These are phyloP conservation scores for Eupleurogrammus muticus DNA, from an alignment of 2,797 vertebrate genomes.

Conservation along the genomic window DNA sequence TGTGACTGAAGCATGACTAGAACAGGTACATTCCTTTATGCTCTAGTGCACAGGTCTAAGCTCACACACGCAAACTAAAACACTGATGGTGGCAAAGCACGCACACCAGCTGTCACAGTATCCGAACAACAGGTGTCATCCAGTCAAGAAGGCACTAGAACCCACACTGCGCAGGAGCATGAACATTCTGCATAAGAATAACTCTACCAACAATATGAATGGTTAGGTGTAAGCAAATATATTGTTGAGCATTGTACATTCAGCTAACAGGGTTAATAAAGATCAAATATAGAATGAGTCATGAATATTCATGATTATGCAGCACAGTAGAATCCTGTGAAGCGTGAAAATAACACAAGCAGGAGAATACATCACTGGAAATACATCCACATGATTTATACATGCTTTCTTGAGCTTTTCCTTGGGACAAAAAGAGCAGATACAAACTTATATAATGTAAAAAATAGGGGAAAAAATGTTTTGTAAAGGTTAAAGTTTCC, in stretches of 20 bases:
- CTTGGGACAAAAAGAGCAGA: background rate
- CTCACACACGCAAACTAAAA: conserved; percentile 7
- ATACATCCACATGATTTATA: conserved; percentile 63
- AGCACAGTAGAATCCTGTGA: conserved; percentile 38
- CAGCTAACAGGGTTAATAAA: conserved; percentile 57
- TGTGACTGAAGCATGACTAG: conserved; percentile 50
- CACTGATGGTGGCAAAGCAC: conserved; percentile 28
- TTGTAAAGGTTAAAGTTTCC: conserved; percentile 38
- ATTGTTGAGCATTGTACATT: conserved; percentile 30
- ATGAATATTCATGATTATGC: conserved; percentile 69
- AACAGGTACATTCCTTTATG: conserved; percentile 41
- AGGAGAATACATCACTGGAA: conserved; percentile 46
- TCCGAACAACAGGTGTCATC: conserved; percentile 8
- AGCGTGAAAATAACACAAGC: conserved; percentile 60
- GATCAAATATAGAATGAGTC: conserved; percentile 61
- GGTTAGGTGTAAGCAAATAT: conserved; percentile 1
- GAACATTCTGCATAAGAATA: conserved; percentile 1
- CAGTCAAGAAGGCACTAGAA: background rate
- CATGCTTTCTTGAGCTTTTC: conserved; percentile 18
- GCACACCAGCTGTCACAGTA: conserved; percentile 16
- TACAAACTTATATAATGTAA: conserved; percentile 23
- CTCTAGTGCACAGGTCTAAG: conserved; percentile 35
- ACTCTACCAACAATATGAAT: background rate
- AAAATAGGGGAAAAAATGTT: conserved; percentile 10
- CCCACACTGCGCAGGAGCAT: too few relatives aligned